Evolutionary conservation across 2,113 vertebrate genomes (phyloP).

Genomic region (cattle (Bos taurus)): ARS-UCD2.0 NC_037346.1:14874001-14874500

Average conservation of each 20-base stretch:
- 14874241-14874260: neutral
- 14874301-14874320: neutral
- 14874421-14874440: neutral
- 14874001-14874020: neutral
- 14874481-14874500: neutral
- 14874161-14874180: neutral
- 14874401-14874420: neutral
- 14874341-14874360: neutral
- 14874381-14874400: neutral
- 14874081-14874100: neutral
- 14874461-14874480: neutral
- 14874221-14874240: neutral
- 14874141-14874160: neutral
- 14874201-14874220: neutral
- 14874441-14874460: neutral
- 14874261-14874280: neutral
- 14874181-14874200: neutral
- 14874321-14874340: neutral
- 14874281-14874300: neutral
- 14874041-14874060: neutral
- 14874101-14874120: neutral
- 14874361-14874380: neutral
- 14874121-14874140: neutral
- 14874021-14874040: neutral
- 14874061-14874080: neutral